These are phyloP conservation scores for Synergus laeviventris DNA, from an alignment of 2,888 invertebrate species.

Conservation along the genomic window DNA sequence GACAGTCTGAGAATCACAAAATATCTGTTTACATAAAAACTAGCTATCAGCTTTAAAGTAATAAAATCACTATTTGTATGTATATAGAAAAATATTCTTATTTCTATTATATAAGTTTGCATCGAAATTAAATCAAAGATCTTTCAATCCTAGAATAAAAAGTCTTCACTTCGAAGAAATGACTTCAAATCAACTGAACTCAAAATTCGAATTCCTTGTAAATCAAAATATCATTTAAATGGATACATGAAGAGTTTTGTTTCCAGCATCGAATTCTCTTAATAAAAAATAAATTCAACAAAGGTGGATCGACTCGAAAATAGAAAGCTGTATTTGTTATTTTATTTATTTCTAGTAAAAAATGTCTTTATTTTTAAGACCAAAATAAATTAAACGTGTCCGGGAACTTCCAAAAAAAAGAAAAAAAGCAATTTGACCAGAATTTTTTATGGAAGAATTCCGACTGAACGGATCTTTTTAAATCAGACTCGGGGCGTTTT, in stretches of 20 bases:
- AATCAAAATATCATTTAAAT: background rate
- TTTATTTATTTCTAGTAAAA: background rate
- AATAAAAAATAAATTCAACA: background rate
- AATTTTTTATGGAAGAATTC: slow-evolving; percentile 76
- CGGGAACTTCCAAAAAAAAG: slow-evolving; percentile 70
- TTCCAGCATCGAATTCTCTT: slow-evolving; percentile 8
- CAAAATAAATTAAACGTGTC: slow-evolving; percentile 73
- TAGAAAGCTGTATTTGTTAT: background rate
- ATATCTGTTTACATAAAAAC: slow-evolving; percentile 32
- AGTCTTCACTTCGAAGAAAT: background rate
- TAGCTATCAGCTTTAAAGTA: slow-evolving; percentile 34
- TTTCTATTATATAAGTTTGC: slow-evolving; percentile 27
- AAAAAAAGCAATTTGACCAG: slow-evolving; percentile 76
- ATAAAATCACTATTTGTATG: slow-evolving; percentile 24
- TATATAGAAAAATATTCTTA: slow-evolving; percentile 33
- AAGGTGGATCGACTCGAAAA: background rate
- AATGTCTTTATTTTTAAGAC: slow-evolving; percentile 54
- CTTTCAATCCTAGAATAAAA: background rate
- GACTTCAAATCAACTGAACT: background rate
- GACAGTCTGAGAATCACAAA: slow-evolving; percentile 41
- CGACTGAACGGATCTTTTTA: slow-evolving; percentile 62
- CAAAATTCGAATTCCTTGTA: background rate
- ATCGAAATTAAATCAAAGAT: background rate
- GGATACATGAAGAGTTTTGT: background rate
- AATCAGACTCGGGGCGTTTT: slow-evolving; percentile 68